Percentiles rank a stretch among this genome's conserved stretches.
Conservation (phyloP, 2,888 invertebrate genomes). For the Ophraella communa region DNA sequence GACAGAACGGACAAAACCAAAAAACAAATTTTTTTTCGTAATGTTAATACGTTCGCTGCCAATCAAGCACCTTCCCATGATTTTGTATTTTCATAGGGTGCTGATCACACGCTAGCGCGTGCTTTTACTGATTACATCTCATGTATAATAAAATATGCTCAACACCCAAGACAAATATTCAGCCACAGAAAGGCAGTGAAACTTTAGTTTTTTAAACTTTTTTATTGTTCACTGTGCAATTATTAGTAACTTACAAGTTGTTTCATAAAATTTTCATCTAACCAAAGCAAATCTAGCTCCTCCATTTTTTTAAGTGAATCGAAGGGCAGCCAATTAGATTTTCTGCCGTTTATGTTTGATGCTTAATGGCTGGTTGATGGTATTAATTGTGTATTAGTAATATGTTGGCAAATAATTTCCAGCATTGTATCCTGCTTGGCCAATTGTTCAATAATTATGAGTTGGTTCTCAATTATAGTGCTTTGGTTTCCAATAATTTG, state of each 20-base stretch:
- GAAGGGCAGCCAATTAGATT: not conserved
- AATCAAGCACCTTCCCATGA: not conserved
- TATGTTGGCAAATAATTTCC: too few relatives aligned
- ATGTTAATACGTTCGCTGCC: not conserved
- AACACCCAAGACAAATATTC: not conserved
- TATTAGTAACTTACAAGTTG: constrained; percentile 4
- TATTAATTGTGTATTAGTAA: not conserved
- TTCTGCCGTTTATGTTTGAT: constrained; percentile 1
- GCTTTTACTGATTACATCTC: not conserved
- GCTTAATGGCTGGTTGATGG: constrained; percentile 1
- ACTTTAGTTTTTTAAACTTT: not conserved
- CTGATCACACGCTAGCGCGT: not conserved
- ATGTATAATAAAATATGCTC: constrained; percentile 4
- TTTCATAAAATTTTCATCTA: constrained; percentile 4
- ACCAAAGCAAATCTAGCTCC: constrained; percentile 4
- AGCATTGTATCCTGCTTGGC: too few relatives aligned
- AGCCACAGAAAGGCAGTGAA: not conserved
- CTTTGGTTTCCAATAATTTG: too few relatives aligned
- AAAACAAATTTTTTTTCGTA: not conserved
- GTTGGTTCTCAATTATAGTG: too few relatives aligned
- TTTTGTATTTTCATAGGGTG: not conserved
- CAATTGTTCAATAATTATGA: too few relatives aligned
- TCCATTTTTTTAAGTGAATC: not conserved
- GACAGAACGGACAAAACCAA: not conserved
- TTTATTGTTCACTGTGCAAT: constrained; percentile 4